Evolutionary conservation across 2,888 invertebrate species (phyloP).

Genomic region (Dexiosoma caninum): DNA sequence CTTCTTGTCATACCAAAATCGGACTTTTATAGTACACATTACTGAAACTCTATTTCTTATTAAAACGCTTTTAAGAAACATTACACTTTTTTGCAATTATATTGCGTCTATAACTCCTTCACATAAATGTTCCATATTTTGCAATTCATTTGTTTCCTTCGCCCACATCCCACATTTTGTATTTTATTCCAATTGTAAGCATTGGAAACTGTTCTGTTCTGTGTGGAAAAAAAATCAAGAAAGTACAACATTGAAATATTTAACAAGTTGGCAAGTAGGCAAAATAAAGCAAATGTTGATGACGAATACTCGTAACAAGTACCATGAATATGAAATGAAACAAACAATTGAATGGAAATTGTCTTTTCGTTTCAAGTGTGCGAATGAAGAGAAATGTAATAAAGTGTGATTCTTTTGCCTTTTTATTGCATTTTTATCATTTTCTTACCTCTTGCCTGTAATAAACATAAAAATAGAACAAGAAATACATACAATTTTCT

Average conservation of each 20-base stretch:
- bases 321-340: constrained; percentile 54
- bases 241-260: constrained; percentile 14
- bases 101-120: too few species aligned
- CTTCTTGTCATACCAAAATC: too few species aligned
- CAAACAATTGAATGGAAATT: constrained; percentile 56
- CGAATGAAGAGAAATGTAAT: too few species aligned
- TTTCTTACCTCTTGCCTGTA: not conserved
- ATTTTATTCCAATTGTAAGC: constrained; percentile 55
- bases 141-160: not conserved
- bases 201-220: constrained; percentile 19
- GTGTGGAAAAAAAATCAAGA: constrained; percentile 6
- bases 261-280: not conserved
- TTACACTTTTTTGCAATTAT: too few species aligned
- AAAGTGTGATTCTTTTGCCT: constrained; percentile 9
- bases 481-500: constrained; percentile 20
- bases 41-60: too few species aligned
- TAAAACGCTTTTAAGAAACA: too few species aligned
- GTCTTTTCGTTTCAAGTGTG: constrained; percentile 30
- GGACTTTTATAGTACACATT: too few species aligned
- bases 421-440: constrained; percentile 26
- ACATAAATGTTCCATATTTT: not conserved
- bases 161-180: constrained; percentile 19
- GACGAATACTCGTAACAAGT: constrained; percentile 9
- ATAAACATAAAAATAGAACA: not conserved
- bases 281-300: not conserved